Base-by-base conservation (phyloP, 2,797 vertebrate genomes). In the Megaceryle alcyon region DNA sequence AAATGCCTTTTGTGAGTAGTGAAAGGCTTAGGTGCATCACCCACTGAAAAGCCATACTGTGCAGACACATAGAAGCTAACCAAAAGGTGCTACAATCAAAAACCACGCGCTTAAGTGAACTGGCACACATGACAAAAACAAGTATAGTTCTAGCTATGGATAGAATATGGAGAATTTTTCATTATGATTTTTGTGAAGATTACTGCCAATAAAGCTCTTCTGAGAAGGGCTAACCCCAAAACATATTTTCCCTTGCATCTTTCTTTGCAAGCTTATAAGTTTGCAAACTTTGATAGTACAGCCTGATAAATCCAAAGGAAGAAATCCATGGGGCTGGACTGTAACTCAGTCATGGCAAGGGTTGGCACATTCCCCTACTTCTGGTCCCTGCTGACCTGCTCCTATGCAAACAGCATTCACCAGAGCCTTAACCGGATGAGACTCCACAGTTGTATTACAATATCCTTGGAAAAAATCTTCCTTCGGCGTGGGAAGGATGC, bases 241-340 rank as follows among this genome's bases (percentile, higher is more conserved):
- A 3, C 4, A 1, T 6, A 20, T 15, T 61, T 37, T 65, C 21
- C 44, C 19, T 56, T 0, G 0, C 9, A 22, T 2, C 2, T 29
- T 49, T 46, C 61, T 64, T 59, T 2, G 3, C 28, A 76, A 68
- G 35, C 15, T 25, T 56, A n/a, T 11, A 20, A 17, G 25, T 35
- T 21, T 35, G 22, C 31, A 46, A 33, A 71, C 33, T 77, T 69
- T 23, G 49, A 39, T 57, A 31, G 41, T 16, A 66, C 85, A 86
- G 41, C 14, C 49, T 41, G 56, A 35, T 7, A 75, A 64, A 86
- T 19, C 25, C 26, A 78, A 79, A 80, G 26, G 51, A 68, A 77
- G 14, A 60, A 90, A 81, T 26, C 46, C 78, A 65, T 0, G 0
- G 59, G 60, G 28, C 22, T 5, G 14, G 68, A 56, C 29, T 22